Evolutionary conservation across 1,140 invertebrate genomes (phyloP).

Genomic region (Homarus americanus): DNA sequence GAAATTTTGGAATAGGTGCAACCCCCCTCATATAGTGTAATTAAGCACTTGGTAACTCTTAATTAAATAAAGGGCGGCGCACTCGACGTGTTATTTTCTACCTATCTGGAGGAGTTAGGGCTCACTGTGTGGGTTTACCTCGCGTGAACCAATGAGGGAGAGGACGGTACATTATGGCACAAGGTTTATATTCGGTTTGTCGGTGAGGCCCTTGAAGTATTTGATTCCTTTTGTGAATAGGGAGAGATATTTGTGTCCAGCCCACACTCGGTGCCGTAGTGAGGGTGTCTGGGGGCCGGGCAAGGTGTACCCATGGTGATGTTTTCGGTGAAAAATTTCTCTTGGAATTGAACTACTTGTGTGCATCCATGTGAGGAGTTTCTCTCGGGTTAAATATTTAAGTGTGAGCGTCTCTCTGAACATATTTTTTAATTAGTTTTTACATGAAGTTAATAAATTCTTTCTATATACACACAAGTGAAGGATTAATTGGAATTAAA

Average conservation of each 20-base stretch:
- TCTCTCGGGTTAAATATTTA: too few species aligned
- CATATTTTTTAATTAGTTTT: too few species aligned
- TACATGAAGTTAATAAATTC: too few species aligned
- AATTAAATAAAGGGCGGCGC: conserved; percentile 32
- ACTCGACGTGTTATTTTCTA: not conserved
- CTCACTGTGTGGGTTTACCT: not conserved
- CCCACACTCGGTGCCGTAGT: too few species aligned
- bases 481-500: too few species aligned
- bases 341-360: too few species aligned
- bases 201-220: not conserved
- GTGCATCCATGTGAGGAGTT: too few species aligned
- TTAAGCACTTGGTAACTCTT: conserved; percentile 25
- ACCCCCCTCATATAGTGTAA: conserved; percentile 16
- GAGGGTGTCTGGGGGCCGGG: too few species aligned
- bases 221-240: not conserved
- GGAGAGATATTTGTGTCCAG: not conserved
- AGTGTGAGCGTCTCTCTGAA: too few species aligned
- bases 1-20: not conserved
- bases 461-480: too few species aligned
- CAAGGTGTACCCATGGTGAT: too few species aligned
- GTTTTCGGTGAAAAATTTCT: too few species aligned
- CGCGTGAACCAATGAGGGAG: not conserved
- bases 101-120: not conserved
- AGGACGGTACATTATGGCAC: not conserved
- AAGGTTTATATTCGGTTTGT: not conserved